Base-by-base conservation (phyloP, 2,888 invertebrate species). In the Nomada ruficornis region DNA sequence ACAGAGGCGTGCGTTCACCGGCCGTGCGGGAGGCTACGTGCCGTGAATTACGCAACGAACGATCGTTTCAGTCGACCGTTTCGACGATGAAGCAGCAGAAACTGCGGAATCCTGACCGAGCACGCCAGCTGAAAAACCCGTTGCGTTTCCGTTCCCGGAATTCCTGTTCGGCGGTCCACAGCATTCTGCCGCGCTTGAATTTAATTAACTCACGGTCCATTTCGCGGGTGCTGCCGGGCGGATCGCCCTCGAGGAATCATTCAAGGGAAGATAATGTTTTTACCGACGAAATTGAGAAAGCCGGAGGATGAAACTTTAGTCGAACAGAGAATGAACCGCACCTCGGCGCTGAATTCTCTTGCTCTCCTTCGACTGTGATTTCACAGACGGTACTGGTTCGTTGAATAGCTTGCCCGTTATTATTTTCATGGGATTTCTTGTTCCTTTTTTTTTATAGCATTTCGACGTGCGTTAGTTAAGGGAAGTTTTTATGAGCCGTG, bases 11-110 rank as follows among this genome's bases (percentile, higher is more conserved):
- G 29, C 44, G 44, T 70, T 18, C 15, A 29, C 36, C 23, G 50
- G 26, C 44, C 57, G 55, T 54, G 36, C 64, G 42, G 26, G 20
- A 36, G 64, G 4, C 57, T 64, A 60, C 55, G 65, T 67, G 72
- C 18, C 23, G 50, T 20, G 57, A 77, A 82, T 87, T 89, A 84
- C 82, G 81, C 82, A 88, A 87, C 83, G 67, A 77, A 59, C 80
- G 75, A 83, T 82, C 80, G 82, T 86, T 87, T 77, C 44, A 69
- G 81, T 71, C 70, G 82, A 54, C 50, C 2, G 77, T 83, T 86
- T 83, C 83, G 70, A 85, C 80, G 82, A 89, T 90, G 87, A 90
- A 86, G 77, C 77, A 44, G 82, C 80, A 78, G 77, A 80, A 88
- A 83, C 63, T 70, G 36, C 29, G 72, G 76, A 73, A 84, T 81